Conservation (phyloP, 2,797 vertebrate species). For the Sciaenops ocellatus region DNA sequence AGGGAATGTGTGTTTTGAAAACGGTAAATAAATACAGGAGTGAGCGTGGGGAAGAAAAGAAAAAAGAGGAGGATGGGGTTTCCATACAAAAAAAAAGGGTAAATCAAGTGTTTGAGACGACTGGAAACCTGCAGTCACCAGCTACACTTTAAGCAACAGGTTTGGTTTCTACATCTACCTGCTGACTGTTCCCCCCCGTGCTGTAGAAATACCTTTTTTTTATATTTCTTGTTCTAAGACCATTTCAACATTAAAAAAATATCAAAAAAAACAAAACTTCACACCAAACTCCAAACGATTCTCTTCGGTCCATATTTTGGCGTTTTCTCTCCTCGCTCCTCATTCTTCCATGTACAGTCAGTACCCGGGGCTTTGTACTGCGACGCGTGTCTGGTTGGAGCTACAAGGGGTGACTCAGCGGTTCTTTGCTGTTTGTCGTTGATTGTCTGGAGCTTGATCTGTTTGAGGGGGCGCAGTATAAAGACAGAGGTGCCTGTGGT, state of each 20-base stretch:
- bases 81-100: conserved; percentile 47
- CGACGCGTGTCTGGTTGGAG: background rate
- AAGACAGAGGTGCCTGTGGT: background rate
- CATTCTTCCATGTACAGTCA: background rate
- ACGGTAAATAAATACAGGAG: conserved; percentile 81
- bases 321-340: background rate
- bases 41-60: background rate
- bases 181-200: conserved; percentile 34
- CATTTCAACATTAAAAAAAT: conserved; percentile 50
- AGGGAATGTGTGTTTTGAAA: conserved; percentile 80
- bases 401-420: background rate
- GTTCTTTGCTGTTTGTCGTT: conserved; percentile 10
- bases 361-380: background rate
- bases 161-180: conserved; percentile 71
- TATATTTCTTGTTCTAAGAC: conserved; percentile 69
- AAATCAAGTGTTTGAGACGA: conserved; percentile 70
- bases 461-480: background rate
- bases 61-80: conserved; percentile 23
- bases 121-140: conserved; percentile 87
- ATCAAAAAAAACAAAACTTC: conserved; percentile 52
- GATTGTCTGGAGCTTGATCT: conserved; percentile 71
- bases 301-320: conserved; percentile 27
- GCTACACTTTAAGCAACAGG: conserved; percentile 74
- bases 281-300: conserved; percentile 49
- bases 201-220: conserved; percentile 36